Evolutionary conservation across 2,888 invertebrate genomes (phyloP), one percentile per base, ranked within the genome.

Genomic region (Zaprionus obscuricornis): DNA sequence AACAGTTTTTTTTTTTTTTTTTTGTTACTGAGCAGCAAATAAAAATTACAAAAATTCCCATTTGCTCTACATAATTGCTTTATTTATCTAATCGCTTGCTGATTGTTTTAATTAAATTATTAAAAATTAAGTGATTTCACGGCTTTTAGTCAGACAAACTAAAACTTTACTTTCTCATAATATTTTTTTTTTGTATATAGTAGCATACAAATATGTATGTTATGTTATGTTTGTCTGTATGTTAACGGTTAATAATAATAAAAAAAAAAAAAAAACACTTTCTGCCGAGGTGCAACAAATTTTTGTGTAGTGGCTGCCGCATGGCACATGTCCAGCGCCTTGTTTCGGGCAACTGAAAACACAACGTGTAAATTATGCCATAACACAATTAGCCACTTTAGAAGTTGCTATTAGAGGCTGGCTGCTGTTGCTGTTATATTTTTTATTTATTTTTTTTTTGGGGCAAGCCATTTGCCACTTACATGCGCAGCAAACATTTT

Each of bases 301-400:
- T 70, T 51, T 42, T 52, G 70, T 4, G 16, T 60, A 70, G 68
- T 68, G 66, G 72, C 65, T 65, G 68, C 68, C 57, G 62, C 60
- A 45, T 63, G 81, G 79, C 83, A 70, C 83, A 79, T 83, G 78
- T 78, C 83, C 76, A 74, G 76, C 58, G 79, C 76, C 74, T 78
- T 78, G 78, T 78, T 74, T 34, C 42, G 60, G 78, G 78, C 83
- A 78, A 66, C 78, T 71, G 76, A 83, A 78, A 78, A 83, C 78
- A 78, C 81, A 84, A 81, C 81, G 85, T 81, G 78, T 81, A 81
- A 84, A 81, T 81, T 81, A 81, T 81, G 77, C 77, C 76, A 78
- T 82, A 81, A 81, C 85, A 81, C 81, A 81, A 81, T 81, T 84
- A 81, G 85, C 81, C 81, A 82, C 83, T 77, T 85, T 84, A 79